These are phyloP conservation scores for Cheilosia urbana DNA, from an alignment of 2,888 invertebrate species.

Conservation along the genomic window DNA sequence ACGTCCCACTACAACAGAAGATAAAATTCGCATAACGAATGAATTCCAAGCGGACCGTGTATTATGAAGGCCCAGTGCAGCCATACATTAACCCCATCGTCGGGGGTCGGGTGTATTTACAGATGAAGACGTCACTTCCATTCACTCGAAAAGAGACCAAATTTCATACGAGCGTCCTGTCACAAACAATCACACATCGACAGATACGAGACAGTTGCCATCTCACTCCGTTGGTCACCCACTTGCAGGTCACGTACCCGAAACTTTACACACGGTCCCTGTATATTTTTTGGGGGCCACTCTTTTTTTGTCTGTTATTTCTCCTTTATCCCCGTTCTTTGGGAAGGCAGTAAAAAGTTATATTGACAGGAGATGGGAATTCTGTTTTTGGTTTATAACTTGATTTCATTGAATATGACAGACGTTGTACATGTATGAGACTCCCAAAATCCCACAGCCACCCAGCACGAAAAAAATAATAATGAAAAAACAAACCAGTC, in stretches of 20 bases:
- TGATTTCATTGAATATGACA: conserved; percentile 72
- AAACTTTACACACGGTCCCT: conserved; percentile 7
- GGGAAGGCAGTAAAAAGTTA: conserved; percentile 46
- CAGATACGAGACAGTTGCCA: conserved; percentile 21
- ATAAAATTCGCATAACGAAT: conserved; percentile 15
- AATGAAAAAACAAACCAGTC: conserved; percentile 27
- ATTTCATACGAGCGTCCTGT: conserved; percentile 15
- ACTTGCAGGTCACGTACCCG: conserved; percentile 53
- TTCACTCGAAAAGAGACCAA: conserved; percentile 4
- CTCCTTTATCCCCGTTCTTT: neutral
- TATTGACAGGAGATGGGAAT: conserved; percentile 61
- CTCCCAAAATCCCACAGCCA: conserved; percentile 9
- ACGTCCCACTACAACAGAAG: conserved; percentile 33
- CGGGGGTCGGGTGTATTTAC: neutral
- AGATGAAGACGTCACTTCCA: conserved; percentile 23
- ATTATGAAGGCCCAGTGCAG: conserved; percentile 2
- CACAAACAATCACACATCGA: conserved; percentile 28
- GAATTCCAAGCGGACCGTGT: neutral
- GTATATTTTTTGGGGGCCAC: neutral
- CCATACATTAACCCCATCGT: conserved; percentile 6
- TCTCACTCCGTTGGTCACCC: neutral
- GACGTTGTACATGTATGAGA: conserved; percentile 57
- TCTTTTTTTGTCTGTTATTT: conserved; percentile 34
- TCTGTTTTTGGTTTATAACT: conserved; percentile 66
- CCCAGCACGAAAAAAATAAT: neutral